Percentiles rank a stretch among this genome's conserved stretches.
These are phyloP conservation scores for Stegana nigrithorax DNA, from an alignment of 2,888 invertebrate species.

Conservation along the genomic window DNA sequence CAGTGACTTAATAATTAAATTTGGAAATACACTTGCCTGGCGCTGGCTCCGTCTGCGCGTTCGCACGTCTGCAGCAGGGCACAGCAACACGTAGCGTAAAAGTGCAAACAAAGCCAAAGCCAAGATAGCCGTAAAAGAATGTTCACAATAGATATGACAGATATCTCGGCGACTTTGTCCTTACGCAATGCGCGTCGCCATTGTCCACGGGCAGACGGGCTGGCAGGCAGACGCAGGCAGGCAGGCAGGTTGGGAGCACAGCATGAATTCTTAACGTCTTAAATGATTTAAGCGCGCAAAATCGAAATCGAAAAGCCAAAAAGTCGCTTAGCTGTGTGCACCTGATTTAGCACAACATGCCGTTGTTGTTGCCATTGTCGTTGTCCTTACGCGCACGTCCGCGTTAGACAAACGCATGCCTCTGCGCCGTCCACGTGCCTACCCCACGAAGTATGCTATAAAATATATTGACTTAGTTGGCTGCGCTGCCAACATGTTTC, in stretches of 20 bases:
- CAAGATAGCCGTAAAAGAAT: not conserved
- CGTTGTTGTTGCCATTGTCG: no score
- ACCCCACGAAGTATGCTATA: not conserved
- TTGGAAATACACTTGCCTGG: no score
- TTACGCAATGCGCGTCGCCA: not conserved
- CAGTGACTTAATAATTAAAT: constrained; percentile 11
- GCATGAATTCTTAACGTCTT: constrained; percentile 64
- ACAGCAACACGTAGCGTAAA: no score
- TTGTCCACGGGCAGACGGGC: not conserved
- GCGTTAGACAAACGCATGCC: no score
- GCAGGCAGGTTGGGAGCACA: constrained; percentile 36
- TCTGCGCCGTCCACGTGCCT: no score
- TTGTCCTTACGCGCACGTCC: no score
- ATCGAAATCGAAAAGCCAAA: constrained; percentile 54
- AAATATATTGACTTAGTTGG: constrained; percentile 14
- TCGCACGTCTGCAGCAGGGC: no score
- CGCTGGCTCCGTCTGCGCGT: no score
- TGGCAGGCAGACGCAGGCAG: not conserved
- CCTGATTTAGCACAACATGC: no score
- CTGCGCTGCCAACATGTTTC: constrained; percentile 62
- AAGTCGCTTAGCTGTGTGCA: no score
- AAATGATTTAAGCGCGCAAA: constrained; percentile 61
- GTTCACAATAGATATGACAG: not conserved
- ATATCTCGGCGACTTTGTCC: not conserved
- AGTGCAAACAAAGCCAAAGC: not conserved